These are phyloP conservation scores for Busseola fusca DNA, from an alignment of 2,888 invertebrate genomes.

Conservation along the genomic window DNA sequence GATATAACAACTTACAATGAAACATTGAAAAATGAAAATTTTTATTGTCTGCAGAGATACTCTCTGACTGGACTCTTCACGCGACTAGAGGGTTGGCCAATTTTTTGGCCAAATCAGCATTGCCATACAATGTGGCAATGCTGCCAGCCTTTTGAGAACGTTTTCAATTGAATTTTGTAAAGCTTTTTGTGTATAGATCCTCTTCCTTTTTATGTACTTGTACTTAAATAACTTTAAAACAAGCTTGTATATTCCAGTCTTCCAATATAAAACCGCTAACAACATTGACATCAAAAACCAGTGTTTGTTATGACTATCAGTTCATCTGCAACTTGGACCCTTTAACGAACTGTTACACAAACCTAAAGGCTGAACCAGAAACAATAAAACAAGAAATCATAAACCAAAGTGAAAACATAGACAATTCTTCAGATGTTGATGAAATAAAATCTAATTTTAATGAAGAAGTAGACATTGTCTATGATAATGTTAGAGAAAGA, in stretches of 20 bases:
- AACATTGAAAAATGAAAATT: too few relatives aligned
- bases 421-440: constrained; percentile 31
- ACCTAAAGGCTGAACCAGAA: constrained; percentile 26
- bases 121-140: too few relatives aligned
- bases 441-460: background rate
- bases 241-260: constrained; percentile 37
- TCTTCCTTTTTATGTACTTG: too few relatives aligned
- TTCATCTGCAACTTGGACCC: constrained; percentile 37
- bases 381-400: constrained; percentile 43
- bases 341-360: background rate
- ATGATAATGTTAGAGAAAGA: constrained; percentile 9
- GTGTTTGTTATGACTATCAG: constrained; percentile 31
- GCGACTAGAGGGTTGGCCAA: too few relatives aligned
- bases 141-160: too few relatives aligned
- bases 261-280: constrained; percentile 47
- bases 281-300: constrained; percentile 25
- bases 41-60: too few relatives aligned
- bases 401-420: constrained; percentile 31
- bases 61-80: too few relatives aligned
- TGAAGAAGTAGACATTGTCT: background rate
- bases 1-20: too few relatives aligned
- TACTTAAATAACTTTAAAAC: background rate
- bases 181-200: too few relatives aligned
- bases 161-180: too few relatives aligned
- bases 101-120: too few relatives aligned